A percentile compares a stretch with the other conserved stretches of the same genome.
Conservation (phyloP, 1,140 invertebrate genomes). For the Philotrypesis tridentata region DNA sequence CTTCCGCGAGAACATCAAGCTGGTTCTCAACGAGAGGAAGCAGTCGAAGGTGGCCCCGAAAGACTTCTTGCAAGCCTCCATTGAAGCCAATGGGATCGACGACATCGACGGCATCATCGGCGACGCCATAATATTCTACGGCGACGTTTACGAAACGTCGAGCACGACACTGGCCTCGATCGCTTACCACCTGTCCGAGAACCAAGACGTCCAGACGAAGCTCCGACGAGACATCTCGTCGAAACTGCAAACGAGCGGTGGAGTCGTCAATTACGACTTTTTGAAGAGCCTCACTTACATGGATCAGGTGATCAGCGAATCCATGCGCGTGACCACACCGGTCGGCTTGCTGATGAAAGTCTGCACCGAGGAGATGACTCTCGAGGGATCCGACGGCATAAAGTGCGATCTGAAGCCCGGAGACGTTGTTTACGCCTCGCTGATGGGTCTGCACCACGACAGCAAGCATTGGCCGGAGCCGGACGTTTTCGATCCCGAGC, state of each 20-base stretch:
- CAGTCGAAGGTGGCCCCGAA: conserved; percentile 30
- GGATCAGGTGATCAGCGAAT: conserved; percentile 73
- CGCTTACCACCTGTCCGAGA: conserved; percentile 61
- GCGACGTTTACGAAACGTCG: conserved; percentile 74
- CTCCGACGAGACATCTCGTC: conserved; percentile 71
- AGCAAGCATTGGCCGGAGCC: conserved; percentile 76
- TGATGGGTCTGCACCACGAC: conserved; percentile 69
- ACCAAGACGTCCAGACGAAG: conserved; percentile 72
- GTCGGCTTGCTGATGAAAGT: conserved; percentile 55
- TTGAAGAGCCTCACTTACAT: conserved; percentile 76
- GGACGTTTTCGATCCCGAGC: conserved; percentile 79
- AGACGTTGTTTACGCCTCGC: conserved; percentile 63
- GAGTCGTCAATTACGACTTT: conserved; percentile 75
- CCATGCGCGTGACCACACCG: conserved; percentile 65
- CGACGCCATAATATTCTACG: conserved; percentile 58
- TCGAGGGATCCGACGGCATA: conserved; percentile 56
- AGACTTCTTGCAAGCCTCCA: conserved; percentile 59
- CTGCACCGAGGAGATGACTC: conserved; percentile 60
- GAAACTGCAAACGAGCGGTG: conserved; percentile 71
- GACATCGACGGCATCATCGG: conserved; percentile 50
- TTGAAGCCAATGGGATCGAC: conserved; percentile 51
- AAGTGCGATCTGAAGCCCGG: conserved; percentile 53
- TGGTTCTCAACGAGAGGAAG: conserved; percentile 40
- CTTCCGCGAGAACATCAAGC: conserved; percentile 48
- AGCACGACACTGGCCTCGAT: conserved; percentile 63